Conservation (phyloP, 2,888 invertebrate species). For the Sphecodes monilicornis region DNA sequence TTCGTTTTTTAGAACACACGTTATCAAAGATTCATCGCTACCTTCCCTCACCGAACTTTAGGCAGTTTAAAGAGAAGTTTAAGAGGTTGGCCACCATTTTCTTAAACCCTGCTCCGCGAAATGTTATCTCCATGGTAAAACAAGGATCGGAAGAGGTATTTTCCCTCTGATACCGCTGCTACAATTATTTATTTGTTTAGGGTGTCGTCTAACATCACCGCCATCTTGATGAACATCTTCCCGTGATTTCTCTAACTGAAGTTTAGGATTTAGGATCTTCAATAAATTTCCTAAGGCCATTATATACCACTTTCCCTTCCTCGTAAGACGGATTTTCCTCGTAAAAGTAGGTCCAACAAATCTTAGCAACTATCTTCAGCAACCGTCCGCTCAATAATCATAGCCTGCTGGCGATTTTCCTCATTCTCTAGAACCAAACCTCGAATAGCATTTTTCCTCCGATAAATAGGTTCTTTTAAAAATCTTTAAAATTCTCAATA, state of each 20-base stretch:
- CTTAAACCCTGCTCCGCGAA: constrained; percentile 14
- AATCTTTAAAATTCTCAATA: constrained; percentile 5
- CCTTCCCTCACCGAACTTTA: constrained; percentile 31
- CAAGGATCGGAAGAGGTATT: background rate
- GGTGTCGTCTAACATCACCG: constrained; percentile 8
- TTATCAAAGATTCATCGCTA: constrained; percentile 29
- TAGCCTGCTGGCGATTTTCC: background rate
- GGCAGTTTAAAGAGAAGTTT: constrained; percentile 48
- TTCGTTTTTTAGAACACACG: background rate
- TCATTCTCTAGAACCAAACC: background rate
- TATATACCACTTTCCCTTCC: background rate
- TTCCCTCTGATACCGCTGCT: background rate
- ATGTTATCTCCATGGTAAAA: background rate
- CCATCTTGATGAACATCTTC: background rate
- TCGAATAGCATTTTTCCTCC: background rate
- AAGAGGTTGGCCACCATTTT: constrained; percentile 9
- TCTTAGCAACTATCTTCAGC: background rate
- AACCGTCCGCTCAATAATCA: background rate
- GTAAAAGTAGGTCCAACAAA: constrained; percentile 3
- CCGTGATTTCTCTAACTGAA: background rate
- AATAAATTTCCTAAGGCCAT: background rate
- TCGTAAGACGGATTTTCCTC: background rate
- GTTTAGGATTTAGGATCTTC: background rate
- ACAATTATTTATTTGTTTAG: background rate
- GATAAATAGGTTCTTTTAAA: background rate